phyloP scores from a whole-genome alignment of 2,113 vertebrate species.

The Dromas ardeola region DNA sequence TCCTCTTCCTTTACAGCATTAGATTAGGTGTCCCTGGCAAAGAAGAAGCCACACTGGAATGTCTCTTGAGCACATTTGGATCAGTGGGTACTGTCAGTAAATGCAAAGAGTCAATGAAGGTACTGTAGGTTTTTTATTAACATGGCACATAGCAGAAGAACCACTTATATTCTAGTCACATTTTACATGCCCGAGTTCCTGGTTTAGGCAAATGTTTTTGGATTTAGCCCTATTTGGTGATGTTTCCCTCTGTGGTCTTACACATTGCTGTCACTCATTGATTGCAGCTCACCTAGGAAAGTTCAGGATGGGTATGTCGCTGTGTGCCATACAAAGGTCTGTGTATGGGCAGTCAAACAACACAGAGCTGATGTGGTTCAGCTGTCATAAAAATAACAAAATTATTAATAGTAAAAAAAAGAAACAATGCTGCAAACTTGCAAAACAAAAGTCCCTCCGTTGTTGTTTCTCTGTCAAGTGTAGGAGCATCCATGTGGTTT shows the following conservation, averaged over 20 bases:
- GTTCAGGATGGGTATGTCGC: neutral
- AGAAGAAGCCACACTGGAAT: neutral
- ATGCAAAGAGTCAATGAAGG: neutral
- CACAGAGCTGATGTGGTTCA: neutral
- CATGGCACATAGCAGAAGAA: neutral
- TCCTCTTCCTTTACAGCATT: neutral
- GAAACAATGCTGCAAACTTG: neutral
- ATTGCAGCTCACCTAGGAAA: neutral
- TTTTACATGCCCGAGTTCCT: neutral
- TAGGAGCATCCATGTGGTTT: rapidly evolving
- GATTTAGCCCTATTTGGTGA: neutral
- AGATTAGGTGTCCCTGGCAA: neutral
- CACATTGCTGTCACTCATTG: neutral
- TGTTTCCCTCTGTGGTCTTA: neutral
- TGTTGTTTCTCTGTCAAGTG: neutral
- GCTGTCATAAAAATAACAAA: neutral
- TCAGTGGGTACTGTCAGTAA: neutral
- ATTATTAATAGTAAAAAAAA: neutral
- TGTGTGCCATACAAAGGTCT: neutral
- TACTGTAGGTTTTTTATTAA: neutral
- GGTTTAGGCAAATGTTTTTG: neutral
- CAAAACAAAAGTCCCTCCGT: neutral
- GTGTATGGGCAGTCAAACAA: neutral
- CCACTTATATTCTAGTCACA: neutral
- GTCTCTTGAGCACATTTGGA: neutral